A percentile compares a stretch with the other conserved stretches of the same genome.
Evolutionary conservation across 2,113 vertebrate genomes (phyloP).

Genomic region (Megaptera novaeangliae): DNA sequence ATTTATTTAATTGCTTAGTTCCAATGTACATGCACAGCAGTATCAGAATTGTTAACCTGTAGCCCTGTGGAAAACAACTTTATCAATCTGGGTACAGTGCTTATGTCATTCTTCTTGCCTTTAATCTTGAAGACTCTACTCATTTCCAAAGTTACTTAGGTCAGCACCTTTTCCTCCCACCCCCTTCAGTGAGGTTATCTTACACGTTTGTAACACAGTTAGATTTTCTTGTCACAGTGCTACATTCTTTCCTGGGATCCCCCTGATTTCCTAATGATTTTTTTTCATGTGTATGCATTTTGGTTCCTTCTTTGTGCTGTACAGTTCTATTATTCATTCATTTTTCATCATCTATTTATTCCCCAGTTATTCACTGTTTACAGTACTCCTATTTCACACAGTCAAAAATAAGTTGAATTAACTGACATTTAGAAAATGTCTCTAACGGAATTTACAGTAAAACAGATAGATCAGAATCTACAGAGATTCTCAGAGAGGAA

Average conservation of each 20-base stretch:
- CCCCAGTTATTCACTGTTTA: conserved; percentile 3
- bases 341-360: conserved; percentile 23
- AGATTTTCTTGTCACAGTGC: background rate
- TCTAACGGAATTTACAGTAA: background rate
- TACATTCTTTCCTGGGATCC: background rate
- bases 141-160: background rate
- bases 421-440: background rate
- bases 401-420: background rate
- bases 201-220: background rate
- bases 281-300: background rate
- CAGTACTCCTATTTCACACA: background rate
- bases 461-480: background rate
- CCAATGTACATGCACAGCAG: background rate
- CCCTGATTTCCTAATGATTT: background rate
- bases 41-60: background rate
- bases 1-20: background rate
- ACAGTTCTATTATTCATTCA: background rate
- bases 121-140: background rate
- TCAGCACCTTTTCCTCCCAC: background rate
- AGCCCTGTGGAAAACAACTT: background rate
- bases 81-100: background rate
- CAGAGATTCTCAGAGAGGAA: background rate
- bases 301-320: background rate
- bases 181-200: background rate
- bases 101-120: background rate